A percentile compares a stretch with the other conserved stretches of the same genome.
These are phyloP conservation scores for Varecia variegata DNA, from an alignment of 2,797 vertebrate species.

Conservation along the genomic window DNA sequence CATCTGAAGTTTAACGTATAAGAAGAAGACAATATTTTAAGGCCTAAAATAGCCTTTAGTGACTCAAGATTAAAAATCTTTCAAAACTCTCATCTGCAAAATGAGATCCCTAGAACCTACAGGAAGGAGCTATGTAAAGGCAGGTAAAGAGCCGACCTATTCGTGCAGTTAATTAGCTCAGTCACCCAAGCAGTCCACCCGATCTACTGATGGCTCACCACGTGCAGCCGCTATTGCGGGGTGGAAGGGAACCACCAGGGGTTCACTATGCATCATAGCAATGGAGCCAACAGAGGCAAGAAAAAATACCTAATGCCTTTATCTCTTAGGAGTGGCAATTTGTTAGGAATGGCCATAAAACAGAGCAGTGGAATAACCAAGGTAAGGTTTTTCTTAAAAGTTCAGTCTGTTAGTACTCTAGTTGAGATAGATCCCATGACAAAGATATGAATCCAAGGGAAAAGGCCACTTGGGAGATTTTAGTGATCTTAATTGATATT, in stretches of 20 bases:
- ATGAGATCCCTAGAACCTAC: not conserved
- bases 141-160: not conserved
- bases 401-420: not conserved
- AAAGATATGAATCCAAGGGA: not conserved
- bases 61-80: constrained; percentile 1
- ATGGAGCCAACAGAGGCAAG: not conserved
- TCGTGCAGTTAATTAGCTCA: not conserved
- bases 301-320: not conserved
- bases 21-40: not conserved
- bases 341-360: not conserved
- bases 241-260: not conserved
- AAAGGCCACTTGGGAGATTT: not conserved
- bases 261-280: not conserved
- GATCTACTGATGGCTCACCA: not conserved
- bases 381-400: not conserved
- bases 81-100: not conserved
- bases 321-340: not conserved
- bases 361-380: not conserved
- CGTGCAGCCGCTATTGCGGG: not conserved
- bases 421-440: not conserved
- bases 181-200: not conserved
- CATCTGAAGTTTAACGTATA: not conserved
- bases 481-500: not conserved
- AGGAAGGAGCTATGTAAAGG: not conserved
- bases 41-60: not conserved